Conservation (phyloP, 2,888 invertebrate species). For the Perizoma flavofasciatum region DNA sequence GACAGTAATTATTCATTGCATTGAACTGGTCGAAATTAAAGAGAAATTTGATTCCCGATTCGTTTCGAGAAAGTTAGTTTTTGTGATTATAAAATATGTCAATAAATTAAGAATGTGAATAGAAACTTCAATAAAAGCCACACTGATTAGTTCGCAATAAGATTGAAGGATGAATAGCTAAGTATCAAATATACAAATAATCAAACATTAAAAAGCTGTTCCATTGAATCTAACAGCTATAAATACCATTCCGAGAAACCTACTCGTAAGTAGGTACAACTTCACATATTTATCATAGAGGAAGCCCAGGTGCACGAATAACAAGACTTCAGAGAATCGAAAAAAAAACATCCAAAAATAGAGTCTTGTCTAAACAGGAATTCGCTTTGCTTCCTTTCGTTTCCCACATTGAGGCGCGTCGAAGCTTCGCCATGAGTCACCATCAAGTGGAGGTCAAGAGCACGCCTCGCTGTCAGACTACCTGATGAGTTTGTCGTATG, state of each 20-base stretch:
- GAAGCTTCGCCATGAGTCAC: conserved; percentile 60
- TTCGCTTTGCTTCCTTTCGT: conserved; percentile 44
- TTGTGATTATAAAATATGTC: conserved; percentile 22
- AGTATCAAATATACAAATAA: no score
- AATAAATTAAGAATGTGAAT: conserved; percentile 13
- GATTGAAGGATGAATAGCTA: background rate
- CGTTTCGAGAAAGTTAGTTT: conserved; percentile 29
- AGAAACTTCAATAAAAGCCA: background rate
- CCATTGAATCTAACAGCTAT: no score
- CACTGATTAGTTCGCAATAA: background rate
- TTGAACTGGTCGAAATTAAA: conserved; percentile 31
- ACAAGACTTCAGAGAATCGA: no score
- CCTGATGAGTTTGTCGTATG: conserved; percentile 69
- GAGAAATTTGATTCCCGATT: conserved; percentile 32
- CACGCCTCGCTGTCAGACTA: conserved; percentile 65
- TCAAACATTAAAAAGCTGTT: no score
- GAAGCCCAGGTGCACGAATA: no score
- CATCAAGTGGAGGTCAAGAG: conserved; percentile 73
- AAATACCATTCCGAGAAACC: no score
- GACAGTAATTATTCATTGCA: conserved; percentile 48
- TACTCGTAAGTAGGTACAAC: no score
- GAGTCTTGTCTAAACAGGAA: conserved; percentile 31
- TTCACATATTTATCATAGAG: no score
- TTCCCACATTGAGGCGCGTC: conserved; percentile 42
- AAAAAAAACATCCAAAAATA: conserved; percentile 11